Conservation (phyloP, 2,113 vertebrate genomes). For the Amblyornis subalaris region DNA sequence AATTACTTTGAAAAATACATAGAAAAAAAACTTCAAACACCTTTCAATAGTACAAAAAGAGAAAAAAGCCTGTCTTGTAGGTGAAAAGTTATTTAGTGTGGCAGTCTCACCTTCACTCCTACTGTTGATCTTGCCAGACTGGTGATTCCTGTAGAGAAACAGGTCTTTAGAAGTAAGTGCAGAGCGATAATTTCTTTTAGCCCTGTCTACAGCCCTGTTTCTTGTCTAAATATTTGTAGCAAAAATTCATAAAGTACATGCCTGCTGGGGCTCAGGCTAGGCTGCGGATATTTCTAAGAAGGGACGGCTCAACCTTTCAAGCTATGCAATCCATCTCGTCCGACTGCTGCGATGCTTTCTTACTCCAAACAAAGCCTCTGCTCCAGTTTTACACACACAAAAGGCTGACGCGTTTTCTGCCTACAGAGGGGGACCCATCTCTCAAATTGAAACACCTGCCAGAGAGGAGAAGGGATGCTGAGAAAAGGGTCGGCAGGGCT, state of each 20-base stretch:
- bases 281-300: neutral
- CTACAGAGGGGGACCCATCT: neutral
- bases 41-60: neutral
- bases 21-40: slow-evolving; percentile 19
- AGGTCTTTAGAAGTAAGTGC: slow-evolving; percentile 17
- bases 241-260: slow-evolving; percentile 6
- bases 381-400: neutral
- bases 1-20: slow-evolving; percentile 44
- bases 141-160: slow-evolving; percentile 42
- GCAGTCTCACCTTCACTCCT: slow-evolving; percentile 8
- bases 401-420: neutral
- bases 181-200: neutral
- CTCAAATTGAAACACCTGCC: neutral
- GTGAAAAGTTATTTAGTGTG: slow-evolving; percentile 26
- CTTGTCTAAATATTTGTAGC: slow-evolving; percentile 45
- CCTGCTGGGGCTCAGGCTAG: neutral
- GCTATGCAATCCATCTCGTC: neutral
- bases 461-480: neutral
- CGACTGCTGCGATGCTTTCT: neutral
- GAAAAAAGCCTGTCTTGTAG: slow-evolving; percentile 7
- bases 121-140: slow-evolving; percentile 21
- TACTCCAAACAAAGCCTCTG: neutral
- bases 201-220: neutral
- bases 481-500: neutral
- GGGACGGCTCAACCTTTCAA: neutral